These are phyloP conservation scores for Eurosta solidaginis DNA, from an alignment of 1,140 invertebrate genomes.

Conservation along the genomic window DNA sequence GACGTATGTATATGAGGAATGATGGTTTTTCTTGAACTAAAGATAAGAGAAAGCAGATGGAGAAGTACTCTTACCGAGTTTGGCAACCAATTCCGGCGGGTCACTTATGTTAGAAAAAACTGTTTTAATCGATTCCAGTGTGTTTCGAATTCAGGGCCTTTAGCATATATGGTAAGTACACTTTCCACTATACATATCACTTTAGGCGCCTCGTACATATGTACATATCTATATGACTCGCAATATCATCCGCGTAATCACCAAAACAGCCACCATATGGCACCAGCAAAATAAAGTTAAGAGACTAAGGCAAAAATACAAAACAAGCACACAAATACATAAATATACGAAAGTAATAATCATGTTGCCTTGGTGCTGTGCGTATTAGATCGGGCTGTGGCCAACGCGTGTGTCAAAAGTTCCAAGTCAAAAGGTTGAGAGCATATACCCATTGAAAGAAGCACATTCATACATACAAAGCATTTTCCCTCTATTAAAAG, in stretches of 20 bases:
- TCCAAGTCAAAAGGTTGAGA: slow-evolving; percentile 10
- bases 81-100: too few relatives aligned
- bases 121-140: too few relatives aligned
- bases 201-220: not conserved
- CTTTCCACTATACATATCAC: not conserved
- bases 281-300: slow-evolving; percentile 31
- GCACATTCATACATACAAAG: not conserved
- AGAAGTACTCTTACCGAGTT: too few relatives aligned
- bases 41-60: too few relatives aligned
- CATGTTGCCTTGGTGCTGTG: not conserved
- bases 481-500: not conserved
- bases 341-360: not conserved
- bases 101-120: too few relatives aligned
- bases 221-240: not conserved
- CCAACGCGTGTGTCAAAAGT: not conserved
- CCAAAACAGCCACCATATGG: slow-evolving; percentile 58
- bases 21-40: too few relatives aligned
- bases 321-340: not conserved
- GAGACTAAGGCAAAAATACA: not conserved
- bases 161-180: not conserved
- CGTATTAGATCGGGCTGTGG: not conserved
- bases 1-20: too few relatives aligned
- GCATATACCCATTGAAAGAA: not conserved
- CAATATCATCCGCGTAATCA: slow-evolving; percentile 57
- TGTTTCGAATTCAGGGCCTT: too few relatives aligned